A percentile compares a stretch with the other conserved stretches of the same genome.
Conservation (phyloP, 2,797 vertebrate genomes). For the Peromyscus melanophrys region DNA sequence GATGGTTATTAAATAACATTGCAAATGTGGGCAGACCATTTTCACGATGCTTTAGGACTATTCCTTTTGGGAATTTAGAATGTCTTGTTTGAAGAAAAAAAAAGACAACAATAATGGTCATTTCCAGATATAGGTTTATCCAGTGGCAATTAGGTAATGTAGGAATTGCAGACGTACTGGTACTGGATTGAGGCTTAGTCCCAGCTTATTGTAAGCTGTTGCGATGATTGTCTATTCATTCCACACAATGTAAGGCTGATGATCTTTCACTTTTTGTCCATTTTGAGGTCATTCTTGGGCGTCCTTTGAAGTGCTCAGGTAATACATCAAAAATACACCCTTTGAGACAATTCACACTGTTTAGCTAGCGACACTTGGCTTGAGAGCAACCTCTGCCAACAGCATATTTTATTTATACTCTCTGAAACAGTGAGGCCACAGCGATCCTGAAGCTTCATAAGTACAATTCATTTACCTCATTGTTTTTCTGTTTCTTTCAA, state of each 20-base stretch:
- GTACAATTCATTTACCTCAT: constrained; percentile 16
- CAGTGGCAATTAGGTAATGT: neutral
- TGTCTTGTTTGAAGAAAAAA: constrained; percentile 60
- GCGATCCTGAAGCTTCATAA: constrained; percentile 9
- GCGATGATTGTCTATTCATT: constrained; percentile 34
- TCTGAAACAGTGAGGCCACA: constrained; percentile 35
- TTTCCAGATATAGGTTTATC: constrained; percentile 39
- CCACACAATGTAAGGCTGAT: constrained; percentile 47
- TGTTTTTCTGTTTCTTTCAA: constrained; percentile 63
- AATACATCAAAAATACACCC: constrained; percentile 60
- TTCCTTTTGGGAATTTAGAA: constrained; percentile 59
- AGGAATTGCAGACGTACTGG: neutral
- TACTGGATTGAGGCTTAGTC: neutral
- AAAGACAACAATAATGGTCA: neutral
- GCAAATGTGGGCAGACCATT: constrained; percentile 14
- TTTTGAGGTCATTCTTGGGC: constrained; percentile 48
- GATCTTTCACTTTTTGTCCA: constrained; percentile 49
- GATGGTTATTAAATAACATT: constrained; percentile 68
- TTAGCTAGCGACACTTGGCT: constrained; percentile 55
- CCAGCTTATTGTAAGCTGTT: neutral
- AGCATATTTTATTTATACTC: constrained; percentile 43
- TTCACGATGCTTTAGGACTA: neutral
- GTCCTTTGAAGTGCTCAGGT: constrained; percentile 40
- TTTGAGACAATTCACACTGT: constrained; percentile 19
- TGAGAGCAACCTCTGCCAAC: constrained; percentile 31